These are phyloP conservation scores for Cotesia glomerata DNA, from an alignment of 1,140 invertebrate genomes.

Conservation along the genomic window DNA sequence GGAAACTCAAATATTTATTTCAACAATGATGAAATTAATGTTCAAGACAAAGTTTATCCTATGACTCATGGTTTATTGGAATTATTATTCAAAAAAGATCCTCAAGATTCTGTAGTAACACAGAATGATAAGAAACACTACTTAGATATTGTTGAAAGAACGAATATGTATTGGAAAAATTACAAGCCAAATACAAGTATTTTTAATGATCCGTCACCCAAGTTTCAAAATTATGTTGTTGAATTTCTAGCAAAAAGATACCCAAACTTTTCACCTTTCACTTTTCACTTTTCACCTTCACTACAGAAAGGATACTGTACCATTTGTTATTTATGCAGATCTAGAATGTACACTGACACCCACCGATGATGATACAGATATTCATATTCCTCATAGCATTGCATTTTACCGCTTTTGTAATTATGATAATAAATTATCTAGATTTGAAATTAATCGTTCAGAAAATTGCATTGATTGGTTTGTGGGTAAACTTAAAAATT, in stretches of 20 bases:
- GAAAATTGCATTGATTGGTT: too few species aligned
- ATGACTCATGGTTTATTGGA: not conserved
- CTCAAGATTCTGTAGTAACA: not conserved
- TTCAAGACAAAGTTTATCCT: not conserved
- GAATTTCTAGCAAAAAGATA: not conserved
- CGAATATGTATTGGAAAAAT: constrained; percentile 12
- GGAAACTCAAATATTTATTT: constrained; percentile 11
- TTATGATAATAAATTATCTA: too few species aligned
- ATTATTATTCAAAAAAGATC: constrained; percentile 11
- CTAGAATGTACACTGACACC: too few species aligned
- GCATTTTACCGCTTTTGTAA: too few species aligned
- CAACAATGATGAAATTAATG: not conserved
- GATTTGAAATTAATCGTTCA: too few species aligned
- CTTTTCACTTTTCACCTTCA: too few species aligned
- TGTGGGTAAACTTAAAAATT: too few species aligned
- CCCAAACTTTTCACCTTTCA: too few species aligned
- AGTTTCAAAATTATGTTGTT: not conserved
- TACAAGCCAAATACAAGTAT: not conserved
- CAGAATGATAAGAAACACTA: constrained; percentile 8
- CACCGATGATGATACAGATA: too few species aligned
- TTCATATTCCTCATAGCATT: too few species aligned
- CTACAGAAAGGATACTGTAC: too few species aligned
- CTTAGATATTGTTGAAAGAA: not conserved
- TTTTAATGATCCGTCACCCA: not conserved
- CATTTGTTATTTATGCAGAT: too few species aligned